Percentiles rank a stretch among this genome's conserved stretches.
phyloP scores from a whole-genome alignment of 2,888 invertebrate genomes.

The Archips crataeganus region DNA sequence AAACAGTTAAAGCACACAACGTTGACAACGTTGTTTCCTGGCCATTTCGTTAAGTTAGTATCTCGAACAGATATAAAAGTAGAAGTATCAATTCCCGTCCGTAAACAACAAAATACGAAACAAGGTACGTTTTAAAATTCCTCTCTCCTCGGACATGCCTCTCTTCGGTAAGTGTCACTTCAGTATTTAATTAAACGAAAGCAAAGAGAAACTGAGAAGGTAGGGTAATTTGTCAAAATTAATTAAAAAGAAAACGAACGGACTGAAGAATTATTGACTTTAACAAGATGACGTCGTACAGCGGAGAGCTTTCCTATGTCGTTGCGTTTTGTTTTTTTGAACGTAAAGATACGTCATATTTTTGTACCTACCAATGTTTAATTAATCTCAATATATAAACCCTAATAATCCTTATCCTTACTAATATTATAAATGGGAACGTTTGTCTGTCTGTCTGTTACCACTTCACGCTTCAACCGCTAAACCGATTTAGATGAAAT shows the following conservation, averaged over 20 bases:
- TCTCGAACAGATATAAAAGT: constrained; percentile 35
- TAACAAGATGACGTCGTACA: constrained; percentile 65
- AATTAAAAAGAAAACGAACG: constrained; percentile 83
- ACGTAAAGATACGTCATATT: constrained; percentile 19
- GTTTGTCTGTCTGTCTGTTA: too few relatives aligned
- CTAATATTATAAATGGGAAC: too few relatives aligned
- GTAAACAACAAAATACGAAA: constrained; percentile 70
- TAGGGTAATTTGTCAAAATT: constrained; percentile 85
- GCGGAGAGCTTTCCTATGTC: constrained; percentile 25
- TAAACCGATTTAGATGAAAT: too few relatives aligned
- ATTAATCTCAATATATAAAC: not conserved
- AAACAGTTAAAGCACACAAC: not conserved
- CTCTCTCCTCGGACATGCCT: constrained; percentile 64
- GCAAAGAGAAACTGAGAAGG: constrained; percentile 79
- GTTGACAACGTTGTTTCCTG: constrained; percentile 5
- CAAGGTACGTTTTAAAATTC: constrained; percentile 56
- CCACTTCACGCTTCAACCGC: too few relatives aligned
- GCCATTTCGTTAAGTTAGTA: constrained; percentile 33
- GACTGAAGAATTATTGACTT: constrained; percentile 72
- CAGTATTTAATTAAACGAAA: constrained; percentile 84
- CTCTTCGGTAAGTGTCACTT: constrained; percentile 74
- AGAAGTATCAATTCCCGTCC: constrained; percentile 46
- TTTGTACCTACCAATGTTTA: not conserved
- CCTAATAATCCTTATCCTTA: too few relatives aligned
- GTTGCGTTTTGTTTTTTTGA: constrained; percentile 7